Base-by-base conservation (phyloP, 2,888 invertebrate genomes). In the Leucophenga maculata region DNA sequence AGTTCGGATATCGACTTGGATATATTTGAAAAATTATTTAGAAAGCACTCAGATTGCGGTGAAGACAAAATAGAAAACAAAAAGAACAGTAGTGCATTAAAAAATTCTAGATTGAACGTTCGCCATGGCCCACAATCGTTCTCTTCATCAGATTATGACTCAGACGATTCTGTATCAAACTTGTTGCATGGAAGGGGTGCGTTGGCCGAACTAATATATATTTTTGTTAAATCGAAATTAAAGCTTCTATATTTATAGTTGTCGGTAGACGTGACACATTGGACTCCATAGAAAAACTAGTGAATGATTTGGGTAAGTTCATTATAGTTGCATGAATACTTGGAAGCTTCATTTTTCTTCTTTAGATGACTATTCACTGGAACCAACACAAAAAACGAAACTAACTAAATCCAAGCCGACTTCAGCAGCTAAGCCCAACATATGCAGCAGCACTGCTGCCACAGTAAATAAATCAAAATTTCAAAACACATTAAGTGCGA, bases 21-120 rank as follows among this genome's bases (percentile, higher is more conserved):
- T 65, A 83, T 86, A 16, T 86, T 86, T 72, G 79, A 86, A 65
- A 84, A 84, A 73, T 78, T 86, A 9, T 86, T 86, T 59, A 79
- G 83, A 64, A 82, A 78, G 39, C 78, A 85, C 67, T 78, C 78
- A 39, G 74, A 78, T 18, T 84, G 82, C 68, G 86, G 86, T 48
- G 82, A 81, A 1, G 65, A 78, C 9, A 20, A 70, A 59, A 75
- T 75, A 4, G 71, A 76, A 20, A 72, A 71, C 67, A 65, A 20
- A n/a, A 52, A 55, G 8, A 39, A 32, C 32, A 32, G 11, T 11
- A 8, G 11, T 39, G 1, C 1, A 8, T 44, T 39, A 32, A 39
- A 18, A 9, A 3, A 18, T 11, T 14, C 20, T 22, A 73, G 73
- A 67, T 48, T 39, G 11, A 68, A 55, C 26, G 60, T 57, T n/a